Percentiles rank a stretch among this genome's conserved stretches.
Evolutionary conservation across 2,888 invertebrate genomes (phyloP).

Genomic region (Drosophila vallismaia): DNA sequence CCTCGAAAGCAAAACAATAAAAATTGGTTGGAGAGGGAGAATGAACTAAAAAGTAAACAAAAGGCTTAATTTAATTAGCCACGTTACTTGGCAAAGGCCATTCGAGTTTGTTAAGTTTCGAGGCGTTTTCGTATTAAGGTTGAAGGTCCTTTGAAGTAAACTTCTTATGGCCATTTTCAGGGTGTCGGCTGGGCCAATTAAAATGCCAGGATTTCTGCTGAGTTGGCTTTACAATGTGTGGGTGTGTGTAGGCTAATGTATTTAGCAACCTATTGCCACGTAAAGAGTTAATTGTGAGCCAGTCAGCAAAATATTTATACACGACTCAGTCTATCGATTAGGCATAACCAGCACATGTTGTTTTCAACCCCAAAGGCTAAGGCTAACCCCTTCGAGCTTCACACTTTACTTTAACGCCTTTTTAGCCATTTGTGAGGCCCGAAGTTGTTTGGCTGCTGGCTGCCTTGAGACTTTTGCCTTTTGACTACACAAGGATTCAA

Average conservation of each 20-base stretch:
- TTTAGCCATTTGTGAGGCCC: conserved; percentile 6
- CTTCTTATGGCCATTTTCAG: conserved; percentile 52
- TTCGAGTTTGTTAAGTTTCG: conserved; percentile 27
- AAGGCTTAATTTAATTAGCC: conserved; percentile 63
- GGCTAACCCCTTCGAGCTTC: conserved; percentile 30
- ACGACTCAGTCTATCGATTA: conserved; percentile 61
- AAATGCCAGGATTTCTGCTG: conserved; percentile 56
- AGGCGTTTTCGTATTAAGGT: conserved; percentile 36
- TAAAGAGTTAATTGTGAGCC: conserved; percentile 73
- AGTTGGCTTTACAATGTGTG: conserved; percentile 39
- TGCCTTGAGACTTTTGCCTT: conserved; percentile 19
- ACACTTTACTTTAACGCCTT: conserved; percentile 66
- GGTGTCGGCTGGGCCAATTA: conserved; percentile 57
- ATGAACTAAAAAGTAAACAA: conserved; percentile 37
- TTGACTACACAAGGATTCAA: conserved; percentile 38
- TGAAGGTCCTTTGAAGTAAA: conserved; percentile 48
- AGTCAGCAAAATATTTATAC: conserved; percentile 59
- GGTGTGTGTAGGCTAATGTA: conserved; percentile 51
- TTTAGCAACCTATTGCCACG: conserved; percentile 70
- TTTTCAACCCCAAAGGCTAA: neutral
- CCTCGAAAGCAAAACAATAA: conserved; percentile 45
- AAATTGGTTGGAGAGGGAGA: conserved; percentile 1
- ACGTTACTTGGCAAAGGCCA: conserved; percentile 39
- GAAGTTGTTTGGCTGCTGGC: conserved; percentile 57
- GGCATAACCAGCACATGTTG: conserved; percentile 66